These are phyloP conservation scores for Austrolebias charrua DNA, from an alignment of 2,797 vertebrate genomes.

Conservation along the genomic window DNA sequence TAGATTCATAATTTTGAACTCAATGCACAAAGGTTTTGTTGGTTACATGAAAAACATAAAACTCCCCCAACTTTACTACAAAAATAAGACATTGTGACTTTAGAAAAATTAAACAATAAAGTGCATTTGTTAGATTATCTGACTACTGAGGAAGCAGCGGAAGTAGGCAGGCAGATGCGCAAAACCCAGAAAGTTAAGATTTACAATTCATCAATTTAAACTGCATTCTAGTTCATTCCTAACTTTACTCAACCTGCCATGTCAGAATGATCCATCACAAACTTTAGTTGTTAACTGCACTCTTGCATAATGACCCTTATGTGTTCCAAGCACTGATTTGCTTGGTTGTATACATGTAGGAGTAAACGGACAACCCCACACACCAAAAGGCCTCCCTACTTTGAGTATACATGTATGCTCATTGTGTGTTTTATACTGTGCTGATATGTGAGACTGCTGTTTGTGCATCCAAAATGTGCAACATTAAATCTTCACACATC, in stretches of 20 bases:
- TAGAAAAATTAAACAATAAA: not conserved
- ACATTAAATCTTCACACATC: too few relatives aligned
- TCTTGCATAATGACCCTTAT: too few relatives aligned
- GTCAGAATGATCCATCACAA: not conserved
- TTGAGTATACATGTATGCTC: too few relatives aligned
- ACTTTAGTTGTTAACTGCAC: too few relatives aligned
- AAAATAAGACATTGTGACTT: not conserved
- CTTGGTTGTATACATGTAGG: too few relatives aligned
- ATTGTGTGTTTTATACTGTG: too few relatives aligned
- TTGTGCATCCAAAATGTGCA: too few relatives aligned
- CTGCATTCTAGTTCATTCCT: not conserved
- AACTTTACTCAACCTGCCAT: not conserved
- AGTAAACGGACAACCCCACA: too few relatives aligned
- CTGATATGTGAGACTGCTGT: too few relatives aligned
- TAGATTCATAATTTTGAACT: not conserved
- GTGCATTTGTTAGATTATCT: not conserved
- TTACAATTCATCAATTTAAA: not conserved
- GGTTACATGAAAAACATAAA: not conserved
- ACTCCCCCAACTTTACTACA: not conserved
- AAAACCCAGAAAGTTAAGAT: not conserved
- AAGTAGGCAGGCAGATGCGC: not conserved
- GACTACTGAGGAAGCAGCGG: not conserved
- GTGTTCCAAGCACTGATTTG: too few relatives aligned
- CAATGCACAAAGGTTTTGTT: not conserved
- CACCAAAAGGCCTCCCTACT: too few relatives aligned